A percentile compares a stretch with the other conserved stretches of the same genome.
Conservation (phyloP, 2,113 vertebrate genomes). For the Platichthys stellatus region DNA sequence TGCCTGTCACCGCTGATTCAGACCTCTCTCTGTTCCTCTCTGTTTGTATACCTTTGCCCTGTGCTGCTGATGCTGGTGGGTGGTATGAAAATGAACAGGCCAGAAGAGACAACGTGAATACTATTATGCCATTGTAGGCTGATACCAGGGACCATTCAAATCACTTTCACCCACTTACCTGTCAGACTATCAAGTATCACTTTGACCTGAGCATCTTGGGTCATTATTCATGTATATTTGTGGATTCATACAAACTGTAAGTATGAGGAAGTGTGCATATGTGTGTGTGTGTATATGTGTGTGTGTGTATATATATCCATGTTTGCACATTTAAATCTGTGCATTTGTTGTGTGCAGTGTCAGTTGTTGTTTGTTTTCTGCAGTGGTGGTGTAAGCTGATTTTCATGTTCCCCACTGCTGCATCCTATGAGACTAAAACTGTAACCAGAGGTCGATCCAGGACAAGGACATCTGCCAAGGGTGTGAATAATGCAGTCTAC, state of each 20-base stretch:
- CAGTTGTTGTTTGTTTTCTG: constrained; percentile 32
- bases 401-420: background rate
- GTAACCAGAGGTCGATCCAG: constrained; percentile 25
- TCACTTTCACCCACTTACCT: constrained; percentile 5
- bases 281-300: background rate
- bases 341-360: constrained; percentile 9
- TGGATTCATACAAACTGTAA: background rate
- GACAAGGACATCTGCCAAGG: constrained; percentile 38
- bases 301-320: background rate
- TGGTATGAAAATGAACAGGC: constrained; percentile 44
- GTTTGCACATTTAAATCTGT: constrained; percentile 12
- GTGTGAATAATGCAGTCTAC: constrained; percentile 50
- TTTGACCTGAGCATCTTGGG: constrained; percentile 6
- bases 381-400: constrained; percentile 12
- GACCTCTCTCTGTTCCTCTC: constrained; percentile 44
- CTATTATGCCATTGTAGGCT: constrained; percentile 21
- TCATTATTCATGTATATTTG: constrained; percentile 12
- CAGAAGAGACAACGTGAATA: constrained; percentile 27
- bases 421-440: constrained; percentile 4
- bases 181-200: constrained; percentile 6
- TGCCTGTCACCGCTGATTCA: constrained; percentile 50
- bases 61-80: constrained; percentile 45
- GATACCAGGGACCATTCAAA: constrained; percentile 28
- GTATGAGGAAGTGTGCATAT: background rate
- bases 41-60: constrained; percentile 62